These are phyloP conservation scores for Scaptomyza pallida DNA, from an alignment of 1,140 invertebrate species.

Conservation along the genomic window DNA sequence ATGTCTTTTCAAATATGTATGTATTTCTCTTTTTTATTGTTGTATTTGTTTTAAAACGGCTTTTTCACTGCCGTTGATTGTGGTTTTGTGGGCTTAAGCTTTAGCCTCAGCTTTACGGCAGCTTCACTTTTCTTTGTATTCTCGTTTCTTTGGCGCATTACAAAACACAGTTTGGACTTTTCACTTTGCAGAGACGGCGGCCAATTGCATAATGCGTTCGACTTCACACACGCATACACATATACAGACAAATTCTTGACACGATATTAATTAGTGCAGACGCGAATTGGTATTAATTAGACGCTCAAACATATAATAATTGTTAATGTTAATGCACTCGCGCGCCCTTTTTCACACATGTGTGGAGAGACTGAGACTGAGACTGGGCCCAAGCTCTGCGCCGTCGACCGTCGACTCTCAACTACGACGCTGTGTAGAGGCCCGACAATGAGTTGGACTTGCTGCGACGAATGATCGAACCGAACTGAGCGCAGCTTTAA, in stretches of 20 bases:
- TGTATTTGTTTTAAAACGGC: slow-evolving; percentile 59
- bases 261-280: slow-evolving; percentile 20
- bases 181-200: slow-evolving; percentile 30
- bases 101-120: slow-evolving; percentile 34
- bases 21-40: slow-evolving; percentile 20
- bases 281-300: slow-evolving; percentile 5
- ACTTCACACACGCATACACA: slow-evolving; percentile 11
- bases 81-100: slow-evolving; percentile 8
- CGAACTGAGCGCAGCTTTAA: slow-evolving; percentile 62
- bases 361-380: slow-evolving; percentile 27
- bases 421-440: slow-evolving; percentile 40
- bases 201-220: slow-evolving; percentile 42
- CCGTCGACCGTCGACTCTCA: slow-evolving; percentile 51
- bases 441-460: slow-evolving; percentile 56
- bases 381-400: slow-evolving; percentile 50
- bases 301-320: slow-evolving; percentile 1
- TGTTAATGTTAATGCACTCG: slow-evolving; percentile 49
- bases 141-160: slow-evolving; percentile 31
- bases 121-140: slow-evolving; percentile 49
- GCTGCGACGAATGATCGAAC: slow-evolving; percentile 64
- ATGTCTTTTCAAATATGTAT: slow-evolving; percentile 31
- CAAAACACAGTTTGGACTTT: slow-evolving; percentile 33
- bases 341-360: slow-evolving; percentile 49
- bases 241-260: too few relatives aligned
- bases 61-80: slow-evolving; percentile 59